phyloP scores from a whole-genome alignment of 1,140 invertebrate genomes.

The Sarcophaga peregrina region DNA sequence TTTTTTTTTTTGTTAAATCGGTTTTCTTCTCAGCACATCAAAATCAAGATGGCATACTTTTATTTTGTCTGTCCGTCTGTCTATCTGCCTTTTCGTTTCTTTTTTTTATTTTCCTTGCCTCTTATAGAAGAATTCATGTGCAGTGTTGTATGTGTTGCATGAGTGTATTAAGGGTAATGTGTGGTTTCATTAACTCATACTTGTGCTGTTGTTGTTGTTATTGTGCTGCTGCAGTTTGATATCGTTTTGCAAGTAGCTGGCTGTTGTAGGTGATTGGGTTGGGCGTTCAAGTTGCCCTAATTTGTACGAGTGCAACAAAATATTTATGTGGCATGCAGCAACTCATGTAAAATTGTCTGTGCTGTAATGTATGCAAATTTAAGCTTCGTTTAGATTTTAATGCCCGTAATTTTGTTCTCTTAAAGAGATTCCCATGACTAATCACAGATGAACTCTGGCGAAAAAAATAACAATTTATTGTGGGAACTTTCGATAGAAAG shows the following conservation, averaged over 20 bases:
- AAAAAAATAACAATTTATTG: neutral
- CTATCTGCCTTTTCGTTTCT: neutral
- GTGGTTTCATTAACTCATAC: slow-evolving; percentile 23
- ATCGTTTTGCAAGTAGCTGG: neutral
- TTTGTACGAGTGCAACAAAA: slow-evolving; percentile 23
- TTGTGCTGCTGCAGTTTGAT: neutral
- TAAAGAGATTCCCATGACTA: slow-evolving; percentile 33
- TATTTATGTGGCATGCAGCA: neutral
- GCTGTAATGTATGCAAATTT: slow-evolving; percentile 36
- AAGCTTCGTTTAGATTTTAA: neutral
- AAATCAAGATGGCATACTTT: slow-evolving; percentile 38
- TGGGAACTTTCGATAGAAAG: slow-evolving; percentile 13
- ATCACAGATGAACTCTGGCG: slow-evolving; percentile 29
- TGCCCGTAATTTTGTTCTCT: neutral
- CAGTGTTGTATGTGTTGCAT: neutral
- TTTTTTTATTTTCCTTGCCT: neutral
- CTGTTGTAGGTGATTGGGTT: neutral
- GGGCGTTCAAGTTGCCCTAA: slow-evolving; percentile 36
- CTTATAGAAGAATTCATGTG: neutral
- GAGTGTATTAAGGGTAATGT: slow-evolving; percentile 36
- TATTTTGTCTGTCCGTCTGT: neutral
- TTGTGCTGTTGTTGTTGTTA: neutral
- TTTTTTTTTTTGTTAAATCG: too few species aligned
- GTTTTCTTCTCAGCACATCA: neutral
- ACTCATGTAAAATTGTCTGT: neutral